phyloP scores from a whole-genome alignment of 2,888 invertebrate species.

The Dendrolimus pini region DNA sequence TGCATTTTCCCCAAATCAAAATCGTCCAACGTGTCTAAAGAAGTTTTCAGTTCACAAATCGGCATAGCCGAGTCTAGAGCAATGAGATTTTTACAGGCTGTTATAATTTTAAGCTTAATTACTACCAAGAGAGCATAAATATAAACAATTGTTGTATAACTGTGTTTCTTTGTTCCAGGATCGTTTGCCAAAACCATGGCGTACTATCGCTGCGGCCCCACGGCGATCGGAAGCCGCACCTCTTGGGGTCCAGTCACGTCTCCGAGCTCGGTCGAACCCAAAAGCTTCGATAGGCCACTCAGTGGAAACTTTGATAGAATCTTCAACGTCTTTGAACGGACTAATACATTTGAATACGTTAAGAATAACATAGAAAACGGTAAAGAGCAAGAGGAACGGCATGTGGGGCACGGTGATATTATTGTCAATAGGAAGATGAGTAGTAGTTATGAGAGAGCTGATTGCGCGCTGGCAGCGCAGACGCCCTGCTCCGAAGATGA shows the following conservation, averaged over 20 bases:
- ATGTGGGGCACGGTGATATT: constrained; percentile 54
- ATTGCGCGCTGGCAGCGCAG: constrained; percentile 70
- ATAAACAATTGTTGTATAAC: constrained; percentile 1
- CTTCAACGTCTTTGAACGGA: constrained; percentile 69
- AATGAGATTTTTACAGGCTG: not conserved
- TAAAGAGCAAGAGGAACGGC: constrained; percentile 37
- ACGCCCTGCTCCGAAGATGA: constrained; percentile 76
- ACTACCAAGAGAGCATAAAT: not conserved
- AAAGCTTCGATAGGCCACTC: constrained; percentile 56
- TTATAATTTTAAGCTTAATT: not conserved
- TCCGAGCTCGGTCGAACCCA: constrained; percentile 52
- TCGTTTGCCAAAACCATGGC: constrained; percentile 35
- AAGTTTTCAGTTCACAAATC: not conserved
- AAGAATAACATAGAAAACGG: constrained; percentile 32
- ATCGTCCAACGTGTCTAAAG: not conserved
- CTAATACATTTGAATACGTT: constrained; percentile 69
- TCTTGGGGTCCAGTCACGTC: constrained; percentile 78
- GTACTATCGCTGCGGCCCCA: constrained; percentile 65
- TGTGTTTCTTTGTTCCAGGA: constrained; percentile 28
- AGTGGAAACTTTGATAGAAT: constrained; percentile 70
- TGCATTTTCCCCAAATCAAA: too few species aligned
- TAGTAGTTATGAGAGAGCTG: constrained; percentile 66
- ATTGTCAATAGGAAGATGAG: constrained; percentile 65
- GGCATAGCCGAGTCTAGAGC: constrained; percentile 14
- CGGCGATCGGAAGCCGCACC: constrained; percentile 64